A percentile compares a stretch with the other conserved stretches of the same genome.
Conservation (phyloP, 2,113 vertebrate species). For the Datnioides undecimradiatus region DNA sequence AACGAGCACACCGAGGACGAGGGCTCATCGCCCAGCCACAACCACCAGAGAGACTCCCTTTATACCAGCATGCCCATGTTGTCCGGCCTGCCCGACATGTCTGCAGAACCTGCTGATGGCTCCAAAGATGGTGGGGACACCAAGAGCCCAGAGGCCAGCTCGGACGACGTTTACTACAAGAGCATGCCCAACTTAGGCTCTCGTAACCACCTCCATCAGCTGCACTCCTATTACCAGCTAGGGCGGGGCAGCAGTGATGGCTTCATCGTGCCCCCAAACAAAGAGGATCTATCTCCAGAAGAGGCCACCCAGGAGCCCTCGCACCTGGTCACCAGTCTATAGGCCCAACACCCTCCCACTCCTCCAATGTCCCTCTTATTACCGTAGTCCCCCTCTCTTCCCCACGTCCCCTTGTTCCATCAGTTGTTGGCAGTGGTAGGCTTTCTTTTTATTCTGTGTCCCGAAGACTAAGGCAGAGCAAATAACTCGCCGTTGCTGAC, state of each 20-base stretch:
- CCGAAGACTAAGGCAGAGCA: slow-evolving; percentile 70
- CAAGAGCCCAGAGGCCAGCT: slow-evolving; percentile 76
- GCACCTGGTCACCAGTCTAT: slow-evolving; percentile 98
- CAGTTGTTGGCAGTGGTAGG: slow-evolving; percentile 88
- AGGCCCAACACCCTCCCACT: slow-evolving; percentile 68
- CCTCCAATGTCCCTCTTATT: slow-evolving; percentile 48
- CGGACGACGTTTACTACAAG: slow-evolving; percentile 97
- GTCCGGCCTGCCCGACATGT: slow-evolving; percentile 84
- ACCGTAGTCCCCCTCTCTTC: slow-evolving; percentile 39
- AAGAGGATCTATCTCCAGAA: slow-evolving; percentile 90
- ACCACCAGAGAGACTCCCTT: slow-evolving; percentile 91
- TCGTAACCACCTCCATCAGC: slow-evolving; percentile 93
- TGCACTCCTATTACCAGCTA: slow-evolving; percentile 97
- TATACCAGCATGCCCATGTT: slow-evolving; percentile 96
- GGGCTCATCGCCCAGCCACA: slow-evolving; percentile 85
- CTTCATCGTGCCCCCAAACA: slow-evolving; percentile 93
- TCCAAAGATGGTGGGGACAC: slow-evolving; percentile 71
- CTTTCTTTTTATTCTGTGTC: slow-evolving; percentile 87
- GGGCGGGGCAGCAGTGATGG: slow-evolving; percentile 97
- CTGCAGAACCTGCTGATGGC: slow-evolving; percentile 75
- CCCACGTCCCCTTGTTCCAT: slow-evolving; percentile 80
- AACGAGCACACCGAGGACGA: slow-evolving; percentile 93
- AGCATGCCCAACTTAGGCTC: slow-evolving; percentile 99
- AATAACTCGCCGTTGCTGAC: slow-evolving; percentile 74
- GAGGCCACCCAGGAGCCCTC: slow-evolving; percentile 89